These are phyloP conservation scores for Sciaenops ocellatus DNA, from an alignment of 2,797 vertebrate species.

Conservation along the genomic window DNA sequence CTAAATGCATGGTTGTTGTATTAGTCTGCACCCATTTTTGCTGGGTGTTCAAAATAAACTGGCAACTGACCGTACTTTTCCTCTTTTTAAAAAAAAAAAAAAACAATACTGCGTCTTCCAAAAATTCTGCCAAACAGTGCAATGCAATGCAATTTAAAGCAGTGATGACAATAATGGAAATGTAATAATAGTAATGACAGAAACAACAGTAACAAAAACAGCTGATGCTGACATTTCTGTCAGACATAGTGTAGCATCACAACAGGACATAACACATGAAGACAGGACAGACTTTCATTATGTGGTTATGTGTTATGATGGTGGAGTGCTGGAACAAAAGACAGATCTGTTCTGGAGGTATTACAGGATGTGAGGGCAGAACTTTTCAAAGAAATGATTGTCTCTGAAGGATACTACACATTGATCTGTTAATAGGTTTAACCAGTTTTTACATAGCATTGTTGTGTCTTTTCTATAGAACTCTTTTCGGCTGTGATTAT, in stretches of 20 bases:
- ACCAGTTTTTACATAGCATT: not conserved
- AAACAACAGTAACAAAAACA: not conserved
- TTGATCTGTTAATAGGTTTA: not conserved
- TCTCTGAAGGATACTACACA: not conserved
- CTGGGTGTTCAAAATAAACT: not conserved
- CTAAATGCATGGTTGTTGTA: slow-evolving; percentile 1
- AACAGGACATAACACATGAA: not conserved
- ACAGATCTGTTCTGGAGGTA: not conserved
- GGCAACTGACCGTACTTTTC: not conserved
- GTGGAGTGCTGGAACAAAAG: not conserved
- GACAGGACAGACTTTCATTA: not conserved
- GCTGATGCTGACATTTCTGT: not conserved
- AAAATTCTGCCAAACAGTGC: not conserved
- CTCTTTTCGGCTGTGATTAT: not conserved
- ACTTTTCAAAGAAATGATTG: not conserved
- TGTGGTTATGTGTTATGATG: not conserved
- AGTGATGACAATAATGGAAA: not conserved
- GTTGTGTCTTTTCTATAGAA: not conserved
- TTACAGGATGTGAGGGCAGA: not conserved
- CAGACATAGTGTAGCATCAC: not conserved
- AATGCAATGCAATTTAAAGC: not conserved
- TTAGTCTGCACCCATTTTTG: not conserved
- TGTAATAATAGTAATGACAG: not conserved
- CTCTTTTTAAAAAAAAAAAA: not conserved
- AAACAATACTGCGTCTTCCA: not conserved